Conservation (phyloP, 2,888 invertebrate genomes). For the Ernsta delagoae region DNA sequence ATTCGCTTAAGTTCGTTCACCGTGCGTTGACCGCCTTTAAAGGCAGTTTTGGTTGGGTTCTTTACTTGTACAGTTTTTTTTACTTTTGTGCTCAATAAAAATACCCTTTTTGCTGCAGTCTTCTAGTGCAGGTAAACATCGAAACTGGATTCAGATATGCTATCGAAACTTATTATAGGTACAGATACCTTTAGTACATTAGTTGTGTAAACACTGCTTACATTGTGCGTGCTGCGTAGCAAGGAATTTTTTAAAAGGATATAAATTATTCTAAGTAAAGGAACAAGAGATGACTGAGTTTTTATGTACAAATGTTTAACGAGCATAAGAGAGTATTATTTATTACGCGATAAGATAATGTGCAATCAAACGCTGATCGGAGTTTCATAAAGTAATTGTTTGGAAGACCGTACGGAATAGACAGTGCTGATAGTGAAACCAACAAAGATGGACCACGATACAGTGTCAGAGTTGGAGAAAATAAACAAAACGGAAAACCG, state of each 20-base stretch:
- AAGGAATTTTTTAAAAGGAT: neutral
- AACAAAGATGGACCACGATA: constrained; percentile 62
- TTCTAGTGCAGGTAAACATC: constrained; percentile 1
- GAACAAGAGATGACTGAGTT: neutral
- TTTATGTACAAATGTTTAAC: constrained; percentile 8
- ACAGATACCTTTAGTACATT: neutral
- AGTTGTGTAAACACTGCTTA: neutral
- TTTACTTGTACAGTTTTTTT: neutral
- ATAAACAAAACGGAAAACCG: constrained; percentile 58
- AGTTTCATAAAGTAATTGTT: constrained; percentile 42
- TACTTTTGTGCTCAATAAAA: constrained; percentile 3
- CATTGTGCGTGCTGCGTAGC: neutral
- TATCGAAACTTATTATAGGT: neutral
- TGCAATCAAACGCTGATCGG: constrained; percentile 45
- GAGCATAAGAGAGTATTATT: constrained; percentile 39
- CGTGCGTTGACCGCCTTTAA: constrained; percentile 13
- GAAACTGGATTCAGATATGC: neutral
- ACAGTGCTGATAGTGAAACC: constrained; percentile 54
- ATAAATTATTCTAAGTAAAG: neutral
- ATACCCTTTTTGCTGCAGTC: neutral
- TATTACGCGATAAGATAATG: constrained; percentile 47
- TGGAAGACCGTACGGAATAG: constrained; percentile 36
- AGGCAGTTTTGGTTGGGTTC: neutral
- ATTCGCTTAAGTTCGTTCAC: constrained; percentile 25
- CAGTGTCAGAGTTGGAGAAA: constrained; percentile 65